These are phyloP conservation scores for Rhea americana DNA, from an alignment of 2,113 vertebrate species.

Conservation along the genomic window DNA sequence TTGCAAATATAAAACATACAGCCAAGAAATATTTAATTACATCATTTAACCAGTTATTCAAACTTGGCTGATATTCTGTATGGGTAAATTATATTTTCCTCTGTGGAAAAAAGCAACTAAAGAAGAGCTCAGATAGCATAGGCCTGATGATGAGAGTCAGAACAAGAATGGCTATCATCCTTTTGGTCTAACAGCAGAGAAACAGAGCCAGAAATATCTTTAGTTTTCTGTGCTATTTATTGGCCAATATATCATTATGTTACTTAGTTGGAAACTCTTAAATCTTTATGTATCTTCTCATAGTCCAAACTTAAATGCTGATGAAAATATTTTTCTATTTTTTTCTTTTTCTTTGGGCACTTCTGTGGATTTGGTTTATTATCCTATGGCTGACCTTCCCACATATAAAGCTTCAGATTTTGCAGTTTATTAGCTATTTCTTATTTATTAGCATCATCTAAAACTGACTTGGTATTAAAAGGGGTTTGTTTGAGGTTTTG, in stretches of 20 bases:
- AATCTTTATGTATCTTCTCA: neutral
- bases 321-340: neutral
- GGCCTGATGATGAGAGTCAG: neutral
- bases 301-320: neutral
- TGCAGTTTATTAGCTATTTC: neutral
- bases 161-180: neutral
- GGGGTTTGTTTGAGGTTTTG: neutral
- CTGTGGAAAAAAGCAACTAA: neutral
- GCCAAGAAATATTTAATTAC: neutral
- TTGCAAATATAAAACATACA: neutral
- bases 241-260: neutral
- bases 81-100: neutral
- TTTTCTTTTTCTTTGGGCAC: neutral
- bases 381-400: neutral
- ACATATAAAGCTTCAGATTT: neutral
- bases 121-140: neutral
- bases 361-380: neutral
- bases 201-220: neutral
- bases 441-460: neutral
- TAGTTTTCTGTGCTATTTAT: neutral
- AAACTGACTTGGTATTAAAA: neutral
- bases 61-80: neutral
- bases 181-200: neutral
- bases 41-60: neutral
- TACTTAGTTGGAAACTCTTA: neutral